A percentile compares a stretch with the other conserved stretches of the same genome.
Conservation (phyloP, 2,888 invertebrate species). For the Melieria crassipennis region DNA sequence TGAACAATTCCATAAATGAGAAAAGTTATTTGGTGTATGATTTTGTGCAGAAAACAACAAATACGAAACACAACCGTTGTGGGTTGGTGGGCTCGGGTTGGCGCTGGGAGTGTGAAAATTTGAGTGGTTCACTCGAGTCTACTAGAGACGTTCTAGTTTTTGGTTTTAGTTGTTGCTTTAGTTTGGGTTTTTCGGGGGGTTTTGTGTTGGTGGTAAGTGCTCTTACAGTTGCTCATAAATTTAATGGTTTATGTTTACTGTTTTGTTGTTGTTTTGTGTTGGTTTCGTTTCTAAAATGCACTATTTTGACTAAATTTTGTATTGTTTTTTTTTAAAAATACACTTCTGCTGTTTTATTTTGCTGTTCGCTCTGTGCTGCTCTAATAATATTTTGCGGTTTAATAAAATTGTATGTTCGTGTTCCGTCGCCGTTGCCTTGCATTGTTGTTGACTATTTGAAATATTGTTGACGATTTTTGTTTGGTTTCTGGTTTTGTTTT, state of each 20-base stretch:
- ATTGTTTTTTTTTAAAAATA: neutral
- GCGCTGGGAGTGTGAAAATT: too few relatives aligned
- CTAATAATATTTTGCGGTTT: neutral
- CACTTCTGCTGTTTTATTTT: neutral
- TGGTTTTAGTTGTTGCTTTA: neutral
- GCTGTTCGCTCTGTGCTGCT: neutral
- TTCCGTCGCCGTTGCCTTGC: neutral
- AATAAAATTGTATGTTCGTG: neutral
- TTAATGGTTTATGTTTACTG: too few relatives aligned
- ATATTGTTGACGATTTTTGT: neutral
- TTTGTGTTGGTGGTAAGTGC: neutral
- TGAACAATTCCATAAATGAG: constrained; percentile 20
- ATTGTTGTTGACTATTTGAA: neutral
- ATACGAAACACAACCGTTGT: neutral
- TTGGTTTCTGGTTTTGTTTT: neutral
- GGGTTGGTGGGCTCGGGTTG: neutral
- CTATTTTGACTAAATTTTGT: too few relatives aligned
- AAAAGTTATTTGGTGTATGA: constrained; percentile 20
- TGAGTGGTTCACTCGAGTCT: too few relatives aligned
- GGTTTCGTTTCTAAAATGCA: too few relatives aligned
- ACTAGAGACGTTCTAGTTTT: too few relatives aligned
- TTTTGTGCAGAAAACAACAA: neutral
- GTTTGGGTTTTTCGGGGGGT: neutral
- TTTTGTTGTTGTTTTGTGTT: too few relatives aligned
- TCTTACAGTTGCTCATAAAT: neutral